Evolutionary conservation across 1,140 invertebrate species (phyloP).

Genomic region (Caenorhabditis latens): DNA sequence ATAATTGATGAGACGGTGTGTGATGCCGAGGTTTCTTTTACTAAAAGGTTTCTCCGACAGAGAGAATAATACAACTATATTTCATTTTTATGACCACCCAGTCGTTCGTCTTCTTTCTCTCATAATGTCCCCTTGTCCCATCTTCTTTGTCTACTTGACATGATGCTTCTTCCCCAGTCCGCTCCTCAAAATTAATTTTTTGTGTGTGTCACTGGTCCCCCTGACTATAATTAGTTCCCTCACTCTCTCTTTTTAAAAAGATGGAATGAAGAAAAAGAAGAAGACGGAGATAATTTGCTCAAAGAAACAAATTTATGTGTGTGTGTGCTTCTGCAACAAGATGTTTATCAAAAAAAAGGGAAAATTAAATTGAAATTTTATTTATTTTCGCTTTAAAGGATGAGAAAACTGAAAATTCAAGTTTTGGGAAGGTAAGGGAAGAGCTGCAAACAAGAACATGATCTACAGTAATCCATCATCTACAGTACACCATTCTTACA

Average conservation of each 20-base stretch:
- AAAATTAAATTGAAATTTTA: too few species aligned
- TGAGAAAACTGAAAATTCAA: too few species aligned
- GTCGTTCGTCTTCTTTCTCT: background rate
- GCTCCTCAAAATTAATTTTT: constrained; percentile 10
- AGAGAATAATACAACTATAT: background rate
- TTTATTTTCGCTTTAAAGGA: too few species aligned
- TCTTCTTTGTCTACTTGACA: constrained; percentile 14
- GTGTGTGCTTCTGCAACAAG: background rate
- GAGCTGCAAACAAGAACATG: too few species aligned
- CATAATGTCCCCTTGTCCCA: background rate
- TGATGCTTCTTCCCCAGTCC: background rate
- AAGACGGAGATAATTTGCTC: background rate
- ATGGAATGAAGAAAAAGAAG: background rate
- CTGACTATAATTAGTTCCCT: background rate
- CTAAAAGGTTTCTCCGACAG: background rate
- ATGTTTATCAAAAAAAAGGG: too few species aligned
- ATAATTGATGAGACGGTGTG: background rate
- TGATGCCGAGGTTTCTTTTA: background rate
- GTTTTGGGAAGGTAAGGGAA: too few species aligned
- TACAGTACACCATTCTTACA: too few species aligned
- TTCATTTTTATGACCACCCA: constrained; percentile 15
- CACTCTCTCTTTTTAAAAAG: too few species aligned
- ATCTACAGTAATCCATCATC: too few species aligned
- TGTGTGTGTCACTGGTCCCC: background rate
- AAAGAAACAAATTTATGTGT: background rate